Conservation (phyloP, 2,797 vertebrate genomes). For the Sciurus carolinensis region DNA sequence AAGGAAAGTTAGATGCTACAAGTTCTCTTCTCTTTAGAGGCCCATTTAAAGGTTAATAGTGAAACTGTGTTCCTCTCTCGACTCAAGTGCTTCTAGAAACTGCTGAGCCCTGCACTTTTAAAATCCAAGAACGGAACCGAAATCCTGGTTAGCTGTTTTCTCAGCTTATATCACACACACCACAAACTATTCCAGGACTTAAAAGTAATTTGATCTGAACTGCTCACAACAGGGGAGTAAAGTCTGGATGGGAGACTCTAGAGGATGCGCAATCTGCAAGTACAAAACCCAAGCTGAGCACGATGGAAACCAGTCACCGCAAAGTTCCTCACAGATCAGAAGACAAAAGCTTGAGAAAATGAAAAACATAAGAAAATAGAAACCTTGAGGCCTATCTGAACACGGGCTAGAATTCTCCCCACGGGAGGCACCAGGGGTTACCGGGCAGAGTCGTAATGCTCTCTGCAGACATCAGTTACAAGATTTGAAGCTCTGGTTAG, state of each 20-base stretch:
- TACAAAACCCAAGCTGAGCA: not conserved
- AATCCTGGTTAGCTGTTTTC: conserved; percentile 51
- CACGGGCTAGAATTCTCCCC: not conserved
- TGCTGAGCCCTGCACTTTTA: conserved; percentile 34
- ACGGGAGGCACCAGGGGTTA: not conserved
- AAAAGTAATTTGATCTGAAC: not conserved
- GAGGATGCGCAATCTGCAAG: not conserved
- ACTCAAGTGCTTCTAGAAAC: conserved; percentile 61
- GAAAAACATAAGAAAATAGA: no score
- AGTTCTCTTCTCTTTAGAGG: not conserved
- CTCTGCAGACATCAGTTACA: not conserved
- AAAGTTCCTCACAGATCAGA: not conserved
- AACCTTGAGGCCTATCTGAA: not conserved
- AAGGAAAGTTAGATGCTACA: not conserved
- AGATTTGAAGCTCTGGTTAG: conserved; percentile 7
- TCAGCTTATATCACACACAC: not conserved
- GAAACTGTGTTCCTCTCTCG: not conserved
- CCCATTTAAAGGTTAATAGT: not conserved
- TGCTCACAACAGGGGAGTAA: not conserved
- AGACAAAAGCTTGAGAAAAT: not conserved
- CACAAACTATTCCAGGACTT: not conserved
- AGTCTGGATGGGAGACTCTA: not conserved
- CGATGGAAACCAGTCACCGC: not conserved
- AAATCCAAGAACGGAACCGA: conserved; percentile 40
- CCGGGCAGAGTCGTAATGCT: not conserved